These are phyloP conservation scores for Neodiprion virginianus DNA, from an alignment of 1,140 invertebrate species.

Conservation along the genomic window DNA sequence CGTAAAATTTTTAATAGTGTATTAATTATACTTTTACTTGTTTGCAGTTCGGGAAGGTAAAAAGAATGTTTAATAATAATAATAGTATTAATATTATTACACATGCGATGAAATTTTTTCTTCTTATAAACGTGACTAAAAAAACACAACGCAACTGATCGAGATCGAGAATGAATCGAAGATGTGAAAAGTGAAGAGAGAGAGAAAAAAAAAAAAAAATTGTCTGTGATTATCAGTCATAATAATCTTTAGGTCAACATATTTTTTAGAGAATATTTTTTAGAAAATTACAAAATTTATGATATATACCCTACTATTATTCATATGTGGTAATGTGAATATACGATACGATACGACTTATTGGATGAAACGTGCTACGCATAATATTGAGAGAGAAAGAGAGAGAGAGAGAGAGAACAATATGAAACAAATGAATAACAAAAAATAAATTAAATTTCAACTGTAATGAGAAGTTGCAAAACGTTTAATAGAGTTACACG, in stretches of 20 bases:
- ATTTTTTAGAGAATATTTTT: constrained; percentile 63
- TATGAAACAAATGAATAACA: constrained; percentile 23
- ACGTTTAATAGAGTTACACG: constrained; percentile 53
- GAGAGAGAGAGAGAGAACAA: constrained; percentile 30
- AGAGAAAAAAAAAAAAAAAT: constrained; percentile 46
- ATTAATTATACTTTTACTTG: constrained; percentile 36
- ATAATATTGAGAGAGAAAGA: constrained; percentile 42
- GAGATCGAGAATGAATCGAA: not conserved
- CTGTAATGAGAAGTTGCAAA: constrained; percentile 44
- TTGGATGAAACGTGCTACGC: constrained; percentile 52
- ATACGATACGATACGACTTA: constrained; percentile 37
- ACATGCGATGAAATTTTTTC: no score
- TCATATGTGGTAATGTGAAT: constrained; percentile 32
- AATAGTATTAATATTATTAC: no score
- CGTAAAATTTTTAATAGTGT: constrained; percentile 45
- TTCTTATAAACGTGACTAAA: not conserved
- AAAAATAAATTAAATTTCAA: constrained; percentile 29
- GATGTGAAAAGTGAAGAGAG: not conserved
- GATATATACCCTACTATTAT: constrained; percentile 57
- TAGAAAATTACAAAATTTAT: constrained; percentile 63
- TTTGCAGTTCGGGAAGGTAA: constrained; percentile 12
- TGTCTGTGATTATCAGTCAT: constrained; percentile 63
- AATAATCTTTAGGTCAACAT: constrained; percentile 62
- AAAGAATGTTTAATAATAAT: no score
- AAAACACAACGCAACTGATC: not conserved